phyloP scores from a whole-genome alignment of 2,113 vertebrate genomes.

The Forbesichthys agassizii region DNA sequence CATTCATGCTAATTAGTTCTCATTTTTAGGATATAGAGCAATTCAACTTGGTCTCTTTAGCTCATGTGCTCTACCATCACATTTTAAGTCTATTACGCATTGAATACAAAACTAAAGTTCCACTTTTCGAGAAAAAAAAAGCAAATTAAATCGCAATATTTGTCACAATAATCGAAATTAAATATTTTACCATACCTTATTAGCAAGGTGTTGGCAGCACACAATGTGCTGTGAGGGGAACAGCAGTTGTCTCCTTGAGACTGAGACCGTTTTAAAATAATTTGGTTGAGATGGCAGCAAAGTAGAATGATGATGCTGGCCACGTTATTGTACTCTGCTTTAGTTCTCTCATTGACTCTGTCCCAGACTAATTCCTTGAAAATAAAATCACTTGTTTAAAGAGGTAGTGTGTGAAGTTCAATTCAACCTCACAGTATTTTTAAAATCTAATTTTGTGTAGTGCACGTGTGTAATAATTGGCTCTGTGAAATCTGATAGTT shows the following conservation, averaged over 20 bases:
- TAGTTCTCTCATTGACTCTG: background rate
- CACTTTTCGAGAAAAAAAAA: too few species aligned
- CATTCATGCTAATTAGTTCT: too few species aligned
- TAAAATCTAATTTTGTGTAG: background rate
- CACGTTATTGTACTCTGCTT: background rate
- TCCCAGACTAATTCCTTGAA: background rate
- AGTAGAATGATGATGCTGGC: conserved; percentile 6
- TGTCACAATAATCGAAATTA: too few species aligned
- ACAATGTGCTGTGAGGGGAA: background rate
- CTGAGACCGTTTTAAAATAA: background rate
- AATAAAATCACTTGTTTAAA: conserved; percentile 7
- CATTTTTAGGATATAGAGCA: too few species aligned
- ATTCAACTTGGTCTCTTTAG: too few species aligned
- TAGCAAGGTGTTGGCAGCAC: background rate
- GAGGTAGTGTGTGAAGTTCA: background rate
- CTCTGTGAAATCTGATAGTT: background rate
- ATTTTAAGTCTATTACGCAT: too few species aligned
- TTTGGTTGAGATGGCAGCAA: conserved; percentile 26
- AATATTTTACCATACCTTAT: background rate
- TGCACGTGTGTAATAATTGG: too few species aligned
- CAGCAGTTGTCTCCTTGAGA: conserved; percentile 4
- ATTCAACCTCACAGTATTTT: too few species aligned
- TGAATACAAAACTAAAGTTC: too few species aligned
- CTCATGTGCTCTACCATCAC: too few species aligned
- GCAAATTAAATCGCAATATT: too few species aligned